These are phyloP conservation scores for Suricata suricatta DNA, from an alignment of 2,113 vertebrate genomes.

Conservation along the genomic window DNA sequence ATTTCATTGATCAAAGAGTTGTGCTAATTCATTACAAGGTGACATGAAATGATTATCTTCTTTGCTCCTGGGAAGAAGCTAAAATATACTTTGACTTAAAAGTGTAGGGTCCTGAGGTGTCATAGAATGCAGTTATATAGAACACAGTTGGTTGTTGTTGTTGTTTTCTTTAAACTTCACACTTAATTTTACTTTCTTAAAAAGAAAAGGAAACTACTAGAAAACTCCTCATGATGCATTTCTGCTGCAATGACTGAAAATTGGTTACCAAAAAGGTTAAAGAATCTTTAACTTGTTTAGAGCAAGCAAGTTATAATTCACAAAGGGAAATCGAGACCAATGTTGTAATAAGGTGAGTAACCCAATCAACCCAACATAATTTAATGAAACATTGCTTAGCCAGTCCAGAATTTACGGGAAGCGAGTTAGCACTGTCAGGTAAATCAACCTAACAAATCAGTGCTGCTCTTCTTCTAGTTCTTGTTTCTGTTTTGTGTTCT, in stretches of 20 bases:
- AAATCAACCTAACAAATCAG: not conserved
- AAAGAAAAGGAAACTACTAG: not conserved
- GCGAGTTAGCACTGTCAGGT: not conserved
- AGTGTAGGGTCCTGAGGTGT: not conserved
- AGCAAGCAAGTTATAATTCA: not conserved
- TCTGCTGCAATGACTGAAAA: not conserved
- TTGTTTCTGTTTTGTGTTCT: not conserved
- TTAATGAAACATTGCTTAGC: not conserved
- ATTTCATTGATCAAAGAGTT: slow-evolving; percentile 56
- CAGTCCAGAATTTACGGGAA: not conserved
- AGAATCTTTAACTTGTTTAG: not conserved
- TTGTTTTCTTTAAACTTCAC: not conserved
- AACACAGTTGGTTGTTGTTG: not conserved
- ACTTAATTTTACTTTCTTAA: slow-evolving; percentile 25
- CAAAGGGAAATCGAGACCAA: not conserved
- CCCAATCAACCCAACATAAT: not conserved
- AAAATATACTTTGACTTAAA: slow-evolving; percentile 33
- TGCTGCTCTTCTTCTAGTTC: not conserved
- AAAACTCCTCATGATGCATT: not conserved
- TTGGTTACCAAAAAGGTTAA: not conserved
- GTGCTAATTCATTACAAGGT: slow-evolving; percentile 58
- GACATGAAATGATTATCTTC: slow-evolving; percentile 40
- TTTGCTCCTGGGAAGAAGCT: not conserved
- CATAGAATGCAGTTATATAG: not conserved
- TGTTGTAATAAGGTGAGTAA: not conserved